Evolutionary conservation across 35 echinoderm and acorn worm genomes (phyloP).

Genomic region (Hemicentrotus pulcherrimus): DNA sequence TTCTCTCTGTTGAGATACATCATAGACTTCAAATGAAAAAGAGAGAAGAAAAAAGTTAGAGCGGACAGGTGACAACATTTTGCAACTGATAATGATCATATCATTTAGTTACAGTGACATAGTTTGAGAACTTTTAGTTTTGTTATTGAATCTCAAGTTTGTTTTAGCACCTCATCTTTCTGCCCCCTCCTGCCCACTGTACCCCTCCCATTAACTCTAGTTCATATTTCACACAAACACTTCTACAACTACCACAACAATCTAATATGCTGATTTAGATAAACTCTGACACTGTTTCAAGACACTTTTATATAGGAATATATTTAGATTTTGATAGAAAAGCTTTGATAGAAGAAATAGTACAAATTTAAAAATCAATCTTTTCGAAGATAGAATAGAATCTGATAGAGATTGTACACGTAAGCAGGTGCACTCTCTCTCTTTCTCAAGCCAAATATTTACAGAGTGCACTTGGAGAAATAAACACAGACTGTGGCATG

Average conservation of each 20-base stretch:
- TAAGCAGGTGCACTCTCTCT: not conserved
- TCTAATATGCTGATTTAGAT: not conserved
- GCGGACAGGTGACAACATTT: no score
- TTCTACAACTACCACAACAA: not conserved
- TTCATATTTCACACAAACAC: not conserved
- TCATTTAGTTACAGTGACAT: no score
- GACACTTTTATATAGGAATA: slow-evolving; percentile 12
- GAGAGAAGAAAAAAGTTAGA: no score
- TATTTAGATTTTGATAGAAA: not conserved
- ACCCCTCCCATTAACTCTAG: not conserved
- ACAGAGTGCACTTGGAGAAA: not conserved
- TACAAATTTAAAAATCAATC: not conserved
- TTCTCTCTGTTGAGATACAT: no score
- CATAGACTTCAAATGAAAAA: no score
- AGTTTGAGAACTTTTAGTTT: no score
- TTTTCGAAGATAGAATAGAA: not conserved
- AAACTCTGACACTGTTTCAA: slow-evolving; percentile 7
- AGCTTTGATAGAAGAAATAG: slow-evolving; percentile 12
- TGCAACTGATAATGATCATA: no score
- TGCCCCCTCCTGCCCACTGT: not conserved
- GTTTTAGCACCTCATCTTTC: no score
- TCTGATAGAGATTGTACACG: not conserved
- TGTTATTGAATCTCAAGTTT: no score
- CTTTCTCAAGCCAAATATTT: not conserved
- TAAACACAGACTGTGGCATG: not conserved